Conservation (phyloP, 2,888 invertebrate genomes). For the Agrochola lota region DNA sequence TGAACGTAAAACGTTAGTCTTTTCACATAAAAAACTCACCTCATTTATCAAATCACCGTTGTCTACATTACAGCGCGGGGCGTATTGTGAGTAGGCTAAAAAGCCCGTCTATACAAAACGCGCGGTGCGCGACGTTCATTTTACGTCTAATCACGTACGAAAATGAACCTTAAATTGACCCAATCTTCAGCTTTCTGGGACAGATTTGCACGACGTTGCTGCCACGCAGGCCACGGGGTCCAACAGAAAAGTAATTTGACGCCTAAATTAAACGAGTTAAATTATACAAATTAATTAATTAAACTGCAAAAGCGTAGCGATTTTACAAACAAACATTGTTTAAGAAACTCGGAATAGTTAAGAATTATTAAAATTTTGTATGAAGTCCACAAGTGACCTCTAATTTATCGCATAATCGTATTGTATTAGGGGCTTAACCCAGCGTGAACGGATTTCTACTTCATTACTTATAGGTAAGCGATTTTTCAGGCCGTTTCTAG, state of each 20-base stretch:
- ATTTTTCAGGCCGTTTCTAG: background rate
- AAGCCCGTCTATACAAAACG: constrained; percentile 82
- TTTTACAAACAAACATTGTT: constrained; percentile 79
- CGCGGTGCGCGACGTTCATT: constrained; percentile 72
- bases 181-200: constrained; percentile 62
- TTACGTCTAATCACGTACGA: constrained; percentile 70
- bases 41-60: constrained; percentile 88
- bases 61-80: constrained; percentile 84
- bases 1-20: constrained; percentile 78
- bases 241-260: constrained; percentile 81
- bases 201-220: constrained; percentile 53
- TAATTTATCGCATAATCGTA: constrained; percentile 36
- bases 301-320: constrained; percentile 79
- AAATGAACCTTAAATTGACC: constrained; percentile 75
- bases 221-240: constrained; percentile 58
- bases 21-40: constrained; percentile 83
- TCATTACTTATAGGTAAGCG: background rate
- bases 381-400: constrained; percentile 35
- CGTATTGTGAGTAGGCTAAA: constrained; percentile 85
- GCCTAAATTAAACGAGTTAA: constrained; percentile 83
- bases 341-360: constrained; percentile 70
- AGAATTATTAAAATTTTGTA: constrained; percentile 60
- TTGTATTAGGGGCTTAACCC: constrained; percentile 12
- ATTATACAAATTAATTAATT: constrained; percentile 85
- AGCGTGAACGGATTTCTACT: constrained; percentile 7